Percentiles rank a stretch among this genome's conserved stretches.
These are phyloP conservation scores for Diadema setosum DNA, from an alignment of 35 echinoderm and acorn worm genomes.

Conservation along the genomic window DNA sequence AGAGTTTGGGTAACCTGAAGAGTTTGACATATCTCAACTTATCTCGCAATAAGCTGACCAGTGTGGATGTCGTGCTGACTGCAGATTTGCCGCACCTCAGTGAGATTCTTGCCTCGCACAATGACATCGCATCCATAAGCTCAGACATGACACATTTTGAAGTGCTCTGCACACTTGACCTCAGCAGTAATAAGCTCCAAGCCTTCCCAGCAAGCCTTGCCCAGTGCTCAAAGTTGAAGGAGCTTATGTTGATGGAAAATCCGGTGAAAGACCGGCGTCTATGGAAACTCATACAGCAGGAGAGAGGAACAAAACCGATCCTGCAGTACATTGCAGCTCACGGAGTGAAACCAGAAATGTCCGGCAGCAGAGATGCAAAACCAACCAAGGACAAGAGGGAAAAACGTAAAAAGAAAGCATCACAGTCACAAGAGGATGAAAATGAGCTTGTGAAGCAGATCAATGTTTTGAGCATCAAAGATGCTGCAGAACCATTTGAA, in stretches of 20 bases:
- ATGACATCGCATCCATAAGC: slow-evolving; percentile 37
- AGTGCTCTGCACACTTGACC: slow-evolving; percentile 68
- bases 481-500: slow-evolving; percentile 49
- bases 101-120: slow-evolving; percentile 65
- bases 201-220: slow-evolving; percentile 54
- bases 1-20: slow-evolving; percentile 21
- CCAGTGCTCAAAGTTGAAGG: slow-evolving; percentile 72
- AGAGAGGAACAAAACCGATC: slow-evolving; percentile 62
- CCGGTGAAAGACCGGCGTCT: slow-evolving; percentile 78
- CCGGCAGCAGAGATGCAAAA: not conserved
- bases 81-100: slow-evolving; percentile 50
- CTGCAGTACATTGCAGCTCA: slow-evolving; percentile 63
- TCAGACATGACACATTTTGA: slow-evolving; percentile 22
- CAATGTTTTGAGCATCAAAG: slow-evolving; percentile 54
- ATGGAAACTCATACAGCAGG: slow-evolving; percentile 69
- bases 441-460: slow-evolving; percentile 37
- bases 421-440: slow-evolving; percentile 10
- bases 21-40: slow-evolving; percentile 63
- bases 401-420: slow-evolving; percentile 41
- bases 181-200: slow-evolving; percentile 52
- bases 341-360: slow-evolving; percentile 13
- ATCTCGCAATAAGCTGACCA: slow-evolving; percentile 60
- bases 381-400: slow-evolving; percentile 25
- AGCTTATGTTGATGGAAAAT: slow-evolving; percentile 60
- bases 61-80: slow-evolving; percentile 18